These are phyloP conservation scores for Bibio marci DNA, from an alignment of 2,888 invertebrate genomes.

Conservation along the genomic window DNA sequence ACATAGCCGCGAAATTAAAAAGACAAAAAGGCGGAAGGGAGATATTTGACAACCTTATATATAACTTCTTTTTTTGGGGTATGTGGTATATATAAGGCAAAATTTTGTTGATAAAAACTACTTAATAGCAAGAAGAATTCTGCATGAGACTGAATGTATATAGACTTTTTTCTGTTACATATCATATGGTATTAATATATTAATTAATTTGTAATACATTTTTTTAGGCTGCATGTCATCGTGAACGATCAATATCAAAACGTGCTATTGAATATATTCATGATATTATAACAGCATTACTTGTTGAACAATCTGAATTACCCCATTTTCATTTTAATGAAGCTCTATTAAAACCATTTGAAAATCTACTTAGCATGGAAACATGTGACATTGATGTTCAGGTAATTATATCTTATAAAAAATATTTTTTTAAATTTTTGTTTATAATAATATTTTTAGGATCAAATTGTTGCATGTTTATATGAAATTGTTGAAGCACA, in stretches of 20 bases:
- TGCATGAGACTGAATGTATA: too few relatives aligned
- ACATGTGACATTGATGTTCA: constrained; percentile 87
- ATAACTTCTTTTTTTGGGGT: too few relatives aligned
- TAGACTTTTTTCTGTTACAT: too few relatives aligned
- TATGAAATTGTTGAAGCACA: constrained; percentile 94
- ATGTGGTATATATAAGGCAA: too few relatives aligned
- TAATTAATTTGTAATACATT: neutral
- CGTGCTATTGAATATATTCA: constrained; percentile 84
- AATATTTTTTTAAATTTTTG: neutral
- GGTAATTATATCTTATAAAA: constrained; percentile 31
- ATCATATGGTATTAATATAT: neutral
- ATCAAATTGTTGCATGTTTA: constrained; percentile 81
- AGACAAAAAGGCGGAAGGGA: too few relatives aligned
- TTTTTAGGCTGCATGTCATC: constrained; percentile 72
- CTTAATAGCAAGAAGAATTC: too few relatives aligned
- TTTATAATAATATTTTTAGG: constrained; percentile 34
- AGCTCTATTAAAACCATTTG: constrained; percentile 85
- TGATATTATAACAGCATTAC: constrained; percentile 71
- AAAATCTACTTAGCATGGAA: constrained; percentile 84
- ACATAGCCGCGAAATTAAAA: too few relatives aligned
- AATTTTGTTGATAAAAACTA: too few relatives aligned
- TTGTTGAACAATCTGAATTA: constrained; percentile 74
- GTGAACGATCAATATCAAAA: constrained; percentile 74
- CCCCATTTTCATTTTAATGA: constrained; percentile 94
- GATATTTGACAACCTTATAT: too few relatives aligned